Conservation (phyloP, 2,113 vertebrate genomes). For the Scolopax mira region DNA sequence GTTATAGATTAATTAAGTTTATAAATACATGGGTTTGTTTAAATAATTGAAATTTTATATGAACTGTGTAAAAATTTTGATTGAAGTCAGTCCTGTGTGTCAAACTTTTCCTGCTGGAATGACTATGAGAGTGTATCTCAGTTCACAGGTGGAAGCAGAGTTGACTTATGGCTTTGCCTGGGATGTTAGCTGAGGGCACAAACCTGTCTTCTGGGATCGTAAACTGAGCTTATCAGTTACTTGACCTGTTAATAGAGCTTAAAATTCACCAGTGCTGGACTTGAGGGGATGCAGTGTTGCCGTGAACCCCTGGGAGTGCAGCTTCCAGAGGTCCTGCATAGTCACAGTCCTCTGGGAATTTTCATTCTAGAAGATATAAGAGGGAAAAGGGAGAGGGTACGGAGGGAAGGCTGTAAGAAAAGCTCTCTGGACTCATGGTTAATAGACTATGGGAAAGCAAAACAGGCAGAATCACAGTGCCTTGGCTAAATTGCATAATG, state of each 20-base stretch:
- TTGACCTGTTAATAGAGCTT: background rate
- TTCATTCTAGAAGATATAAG: background rate
- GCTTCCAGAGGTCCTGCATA: background rate
- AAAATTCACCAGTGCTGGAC: background rate
- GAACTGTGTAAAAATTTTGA: constrained; percentile 25
- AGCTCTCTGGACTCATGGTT: background rate
- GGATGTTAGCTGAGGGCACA: background rate
- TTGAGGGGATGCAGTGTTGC: background rate
- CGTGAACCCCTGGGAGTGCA: background rate
- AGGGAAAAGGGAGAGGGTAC: background rate
- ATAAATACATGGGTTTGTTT: constrained; percentile 44
- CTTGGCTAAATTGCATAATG: background rate
- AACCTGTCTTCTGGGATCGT: background rate
- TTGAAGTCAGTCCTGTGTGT: constrained; percentile 25
- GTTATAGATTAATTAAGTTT: constrained; percentile 50
- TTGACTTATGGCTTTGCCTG: background rate
- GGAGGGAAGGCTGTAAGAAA: background rate
- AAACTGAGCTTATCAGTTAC: background rate
- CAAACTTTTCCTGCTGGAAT: background rate
- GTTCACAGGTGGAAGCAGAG: background rate
- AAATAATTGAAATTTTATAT: constrained; percentile 41
- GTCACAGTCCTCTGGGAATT: background rate
- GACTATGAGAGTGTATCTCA: background rate
- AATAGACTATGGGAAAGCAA: background rate
- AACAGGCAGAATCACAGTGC: background rate